Conservation (phyloP, 2,888 invertebrate species). For the Parascotia fuliginaria region DNA sequence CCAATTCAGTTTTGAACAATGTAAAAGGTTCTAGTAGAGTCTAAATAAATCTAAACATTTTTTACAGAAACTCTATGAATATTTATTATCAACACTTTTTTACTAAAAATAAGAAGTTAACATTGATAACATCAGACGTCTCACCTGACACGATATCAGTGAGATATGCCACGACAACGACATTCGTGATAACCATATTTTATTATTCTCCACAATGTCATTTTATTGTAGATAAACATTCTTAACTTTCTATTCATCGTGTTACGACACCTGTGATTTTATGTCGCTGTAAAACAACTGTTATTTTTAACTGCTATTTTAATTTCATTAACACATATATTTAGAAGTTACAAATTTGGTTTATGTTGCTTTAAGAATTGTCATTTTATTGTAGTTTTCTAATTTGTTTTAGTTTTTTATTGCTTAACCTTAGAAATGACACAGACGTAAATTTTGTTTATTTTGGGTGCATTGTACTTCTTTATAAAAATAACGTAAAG, state of each 20-base stretch:
- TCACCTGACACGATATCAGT: slow-evolving; percentile 59
- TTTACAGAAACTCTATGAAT: not conserved
- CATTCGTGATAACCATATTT: slow-evolving; percentile 46
- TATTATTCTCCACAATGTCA: slow-evolving; percentile 20
- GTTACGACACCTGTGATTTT: slow-evolving; percentile 6
- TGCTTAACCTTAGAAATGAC: too few species aligned
- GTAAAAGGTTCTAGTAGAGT: too few species aligned
- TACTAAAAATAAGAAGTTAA: slow-evolving; percentile 4
- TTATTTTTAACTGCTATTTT: slow-evolving; percentile 17
- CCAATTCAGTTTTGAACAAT: too few species aligned
- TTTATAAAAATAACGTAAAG: not conserved
- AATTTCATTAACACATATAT: not conserved
- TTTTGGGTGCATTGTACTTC: not conserved
- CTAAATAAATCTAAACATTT: not conserved
- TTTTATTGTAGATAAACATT: slow-evolving; percentile 12
- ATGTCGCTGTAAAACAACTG: slow-evolving; percentile 11
- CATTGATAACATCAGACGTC: slow-evolving; percentile 35
- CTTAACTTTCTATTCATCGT: slow-evolving; percentile 14
- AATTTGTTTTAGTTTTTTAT: not conserved
- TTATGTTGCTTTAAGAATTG: not conserved
- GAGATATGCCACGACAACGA: slow-evolving; percentile 47
- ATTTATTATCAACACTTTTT: not conserved
- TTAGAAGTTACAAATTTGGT: not conserved
- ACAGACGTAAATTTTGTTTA: too few species aligned
- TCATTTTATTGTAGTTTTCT: not conserved